Evolutionary conservation across 2,113 vertebrate species (phyloP).

Genomic region (Pelecanus crispus): DNA sequence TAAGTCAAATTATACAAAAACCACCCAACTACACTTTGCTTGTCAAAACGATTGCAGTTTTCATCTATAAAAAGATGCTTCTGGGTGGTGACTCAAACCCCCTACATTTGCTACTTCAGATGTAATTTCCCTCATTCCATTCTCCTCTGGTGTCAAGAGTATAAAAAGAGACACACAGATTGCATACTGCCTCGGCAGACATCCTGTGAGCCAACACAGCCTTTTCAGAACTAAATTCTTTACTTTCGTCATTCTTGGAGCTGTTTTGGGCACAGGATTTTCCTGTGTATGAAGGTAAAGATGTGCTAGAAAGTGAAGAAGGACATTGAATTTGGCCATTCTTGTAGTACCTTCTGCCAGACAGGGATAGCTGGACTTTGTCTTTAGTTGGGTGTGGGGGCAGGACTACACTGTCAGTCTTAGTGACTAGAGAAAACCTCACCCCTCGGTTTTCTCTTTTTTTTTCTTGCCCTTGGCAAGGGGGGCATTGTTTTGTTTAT

Average conservation of each 20-base stretch:
- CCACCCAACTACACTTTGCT: constrained; percentile 7
- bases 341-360: neutral
- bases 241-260: neutral
- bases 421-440: neutral
- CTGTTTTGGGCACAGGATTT: neutral
- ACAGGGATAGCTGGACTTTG: neutral
- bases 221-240: neutral
- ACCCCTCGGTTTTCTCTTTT: neutral
- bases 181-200: neutral
- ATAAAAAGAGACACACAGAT: constrained; percentile 41
- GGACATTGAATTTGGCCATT: neutral
- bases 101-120: constrained; percentile 53
- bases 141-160: constrained; percentile 36
- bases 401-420: neutral
- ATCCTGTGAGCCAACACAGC: constrained; percentile 13
- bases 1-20: constrained; percentile 48
- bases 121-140: constrained; percentile 45
- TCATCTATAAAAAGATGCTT: constrained; percentile 54
- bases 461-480: neutral
- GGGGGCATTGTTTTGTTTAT: neutral
- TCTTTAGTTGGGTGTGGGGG: neutral
- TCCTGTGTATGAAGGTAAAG: neutral
- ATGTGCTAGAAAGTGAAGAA: neutral
- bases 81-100: constrained; percentile 61
- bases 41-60: constrained; percentile 51